Evolutionary conservation across 2,113 vertebrate species (phyloP).

Genomic region (Aix galericulata): DNA sequence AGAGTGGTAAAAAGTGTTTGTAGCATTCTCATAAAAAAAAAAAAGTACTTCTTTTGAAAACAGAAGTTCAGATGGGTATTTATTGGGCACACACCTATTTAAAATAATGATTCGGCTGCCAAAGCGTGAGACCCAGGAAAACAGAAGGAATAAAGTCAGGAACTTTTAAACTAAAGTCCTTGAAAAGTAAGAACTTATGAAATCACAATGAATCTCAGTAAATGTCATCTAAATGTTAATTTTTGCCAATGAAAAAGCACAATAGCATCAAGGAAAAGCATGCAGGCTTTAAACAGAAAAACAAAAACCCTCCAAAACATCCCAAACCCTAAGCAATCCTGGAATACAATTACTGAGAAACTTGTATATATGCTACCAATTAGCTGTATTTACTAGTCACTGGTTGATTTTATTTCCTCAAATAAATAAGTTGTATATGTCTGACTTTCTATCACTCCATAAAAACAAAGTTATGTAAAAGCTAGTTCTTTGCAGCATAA

Average conservation of each 20-base stretch:
- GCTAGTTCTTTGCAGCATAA: constrained; percentile 80
- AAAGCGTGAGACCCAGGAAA: neutral
- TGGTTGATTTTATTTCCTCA: neutral
- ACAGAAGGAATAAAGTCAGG: neutral
- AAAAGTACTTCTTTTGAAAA: neutral
- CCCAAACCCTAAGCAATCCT: neutral
- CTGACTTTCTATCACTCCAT: neutral
- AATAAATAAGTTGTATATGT: neutral
- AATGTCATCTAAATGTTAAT: neutral
- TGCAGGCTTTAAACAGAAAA: neutral
- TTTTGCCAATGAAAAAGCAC: neutral
- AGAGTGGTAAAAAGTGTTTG: neutral
- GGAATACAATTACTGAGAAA: neutral
- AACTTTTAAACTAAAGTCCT: neutral
- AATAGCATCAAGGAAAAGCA: neutral
- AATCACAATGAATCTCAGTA: neutral
- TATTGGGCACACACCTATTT: neutral
- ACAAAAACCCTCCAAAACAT: neutral
- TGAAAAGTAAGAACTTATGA: neutral
- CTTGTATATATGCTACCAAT: neutral
- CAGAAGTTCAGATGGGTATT: neutral
- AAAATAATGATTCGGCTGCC: neutral
- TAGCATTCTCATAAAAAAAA: neutral
- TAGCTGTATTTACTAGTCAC: neutral
- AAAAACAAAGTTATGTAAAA: constrained; percentile 41